Evolutionary conservation across 2,797 vertebrate species (phyloP).

Genomic region (Gobionotothen gibberifrons): DNA sequence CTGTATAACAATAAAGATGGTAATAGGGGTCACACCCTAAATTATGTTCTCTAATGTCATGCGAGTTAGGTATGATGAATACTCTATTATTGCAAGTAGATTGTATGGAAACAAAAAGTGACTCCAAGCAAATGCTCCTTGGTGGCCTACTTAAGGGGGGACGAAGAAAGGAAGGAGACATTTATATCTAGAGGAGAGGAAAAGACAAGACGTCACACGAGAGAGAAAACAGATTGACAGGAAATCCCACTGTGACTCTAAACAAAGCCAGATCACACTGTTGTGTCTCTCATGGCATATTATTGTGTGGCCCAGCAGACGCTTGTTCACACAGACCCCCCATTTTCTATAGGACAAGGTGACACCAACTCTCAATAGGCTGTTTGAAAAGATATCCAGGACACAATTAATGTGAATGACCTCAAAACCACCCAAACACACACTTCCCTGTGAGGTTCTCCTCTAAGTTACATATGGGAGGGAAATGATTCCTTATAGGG

Average conservation of each 20-base stretch:
- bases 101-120: constrained; percentile 26
- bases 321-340: constrained; percentile 30
- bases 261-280: constrained; percentile 62
- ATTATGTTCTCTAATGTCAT: constrained; percentile 16
- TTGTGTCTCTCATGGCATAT: constrained; percentile 48
- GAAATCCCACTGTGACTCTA: constrained; percentile 58
- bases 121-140: constrained; percentile 28
- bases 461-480: constrained; percentile 11
- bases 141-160: constrained; percentile 41
- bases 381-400: constrained; percentile 42
- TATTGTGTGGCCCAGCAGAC: constrained; percentile 30
- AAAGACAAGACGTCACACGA: constrained; percentile 42
- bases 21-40: constrained; percentile 23
- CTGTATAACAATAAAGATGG: constrained; percentile 22
- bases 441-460: constrained; percentile 1
- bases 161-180: constrained; percentile 33
- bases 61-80: constrained; percentile 21
- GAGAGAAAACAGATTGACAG: constrained; percentile 55
- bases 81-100: constrained; percentile 29
- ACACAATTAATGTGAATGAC: constrained; percentile 39
- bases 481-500: not conserved
- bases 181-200: constrained; percentile 54
- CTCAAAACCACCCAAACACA: not conserved
- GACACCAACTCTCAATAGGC: constrained; percentile 49
- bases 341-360: constrained; percentile 58